Percentiles rank a stretch among this genome's conserved stretches.
Conservation (phyloP, 2,113 vertebrate species). For the Cyprinus carpio region DNA sequence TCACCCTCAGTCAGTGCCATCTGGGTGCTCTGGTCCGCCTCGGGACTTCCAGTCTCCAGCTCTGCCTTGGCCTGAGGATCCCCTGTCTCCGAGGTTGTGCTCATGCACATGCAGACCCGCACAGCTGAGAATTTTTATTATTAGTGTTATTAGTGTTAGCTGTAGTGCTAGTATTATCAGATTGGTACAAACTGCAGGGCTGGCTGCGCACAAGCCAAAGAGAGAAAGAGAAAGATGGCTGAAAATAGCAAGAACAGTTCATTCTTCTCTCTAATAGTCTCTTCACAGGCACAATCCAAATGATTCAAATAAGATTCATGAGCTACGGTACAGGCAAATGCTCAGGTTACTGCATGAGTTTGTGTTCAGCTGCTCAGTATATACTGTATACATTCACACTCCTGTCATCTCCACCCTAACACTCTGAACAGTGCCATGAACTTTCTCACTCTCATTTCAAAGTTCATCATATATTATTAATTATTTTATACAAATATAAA, state of each 20-base stretch:
- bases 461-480: background rate
- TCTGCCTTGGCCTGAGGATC: no score
- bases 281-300: background rate
- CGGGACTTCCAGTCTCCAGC: slow-evolving; percentile 63
- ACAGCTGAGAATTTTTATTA: slow-evolving; percentile 80
- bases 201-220: background rate
- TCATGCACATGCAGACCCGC: slow-evolving; percentile 64
- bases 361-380: slow-evolving; percentile 16
- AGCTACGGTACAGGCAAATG: background rate
- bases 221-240: background rate
- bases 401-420: slow-evolving; percentile 28
- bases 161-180: slow-evolving; percentile 65
- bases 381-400: slow-evolving; percentile 5
- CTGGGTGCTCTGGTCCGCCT: no score
- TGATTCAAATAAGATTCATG: background rate
- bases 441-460: slow-evolving; percentile 1
- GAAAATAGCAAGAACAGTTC: background rate
- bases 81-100: slow-evolving; percentile 58
- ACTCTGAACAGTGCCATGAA: background rate
- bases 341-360: slow-evolving; percentile 12
- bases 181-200: slow-evolving; percentile 49
- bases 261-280: background rate
- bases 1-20: no score
- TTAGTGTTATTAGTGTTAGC: slow-evolving; percentile 74
- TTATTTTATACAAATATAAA: no score